Conservation (phyloP, 2,888 invertebrate species). For the Synergus japonicus region DNA sequence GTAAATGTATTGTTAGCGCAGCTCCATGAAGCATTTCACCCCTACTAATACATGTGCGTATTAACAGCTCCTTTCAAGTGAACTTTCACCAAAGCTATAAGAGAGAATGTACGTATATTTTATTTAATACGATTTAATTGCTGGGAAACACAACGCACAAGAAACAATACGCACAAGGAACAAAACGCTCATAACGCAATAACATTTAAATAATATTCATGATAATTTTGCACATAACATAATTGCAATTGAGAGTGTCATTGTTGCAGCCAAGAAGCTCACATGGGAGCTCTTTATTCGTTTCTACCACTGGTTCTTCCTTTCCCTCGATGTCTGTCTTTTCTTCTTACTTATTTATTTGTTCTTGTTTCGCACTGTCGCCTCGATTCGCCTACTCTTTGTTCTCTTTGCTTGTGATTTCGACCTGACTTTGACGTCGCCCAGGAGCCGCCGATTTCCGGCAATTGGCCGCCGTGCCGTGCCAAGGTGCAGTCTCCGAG, state of each 20-base stretch:
- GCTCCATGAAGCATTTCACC: background rate
- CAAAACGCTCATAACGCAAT: too few relatives aligned
- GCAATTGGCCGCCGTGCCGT: slow-evolving; percentile 59
- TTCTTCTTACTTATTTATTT: slow-evolving; percentile 59
- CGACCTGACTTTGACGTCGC: slow-evolving; percentile 59
- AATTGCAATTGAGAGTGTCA: background rate
- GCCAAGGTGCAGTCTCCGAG: slow-evolving; percentile 61
- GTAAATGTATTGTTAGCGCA: slow-evolving; percentile 30
- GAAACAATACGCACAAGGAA: background rate
- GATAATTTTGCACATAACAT: too few relatives aligned
- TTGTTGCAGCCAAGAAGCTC: slow-evolving; percentile 19
- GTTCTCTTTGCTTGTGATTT: slow-evolving; percentile 54
- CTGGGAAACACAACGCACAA: background rate
- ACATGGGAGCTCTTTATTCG: slow-evolving; percentile 21
- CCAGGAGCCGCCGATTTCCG: slow-evolving; percentile 64
- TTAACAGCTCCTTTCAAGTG: slow-evolving; percentile 16
- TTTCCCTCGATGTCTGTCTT: slow-evolving; percentile 42
- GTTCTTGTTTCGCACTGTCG: slow-evolving; percentile 58
- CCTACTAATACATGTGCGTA: background rate
- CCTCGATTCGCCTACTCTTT: slow-evolving; percentile 51
- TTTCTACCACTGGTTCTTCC: slow-evolving; percentile 49
- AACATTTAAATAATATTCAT: too few relatives aligned
- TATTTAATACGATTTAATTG: background rate
- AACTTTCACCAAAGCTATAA: slow-evolving; percentile 26
- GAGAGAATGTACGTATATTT: background rate